These are phyloP conservation scores for Anomalospiza imberbis DNA, from an alignment of 2,797 vertebrate species.

Conservation along the genomic window DNA sequence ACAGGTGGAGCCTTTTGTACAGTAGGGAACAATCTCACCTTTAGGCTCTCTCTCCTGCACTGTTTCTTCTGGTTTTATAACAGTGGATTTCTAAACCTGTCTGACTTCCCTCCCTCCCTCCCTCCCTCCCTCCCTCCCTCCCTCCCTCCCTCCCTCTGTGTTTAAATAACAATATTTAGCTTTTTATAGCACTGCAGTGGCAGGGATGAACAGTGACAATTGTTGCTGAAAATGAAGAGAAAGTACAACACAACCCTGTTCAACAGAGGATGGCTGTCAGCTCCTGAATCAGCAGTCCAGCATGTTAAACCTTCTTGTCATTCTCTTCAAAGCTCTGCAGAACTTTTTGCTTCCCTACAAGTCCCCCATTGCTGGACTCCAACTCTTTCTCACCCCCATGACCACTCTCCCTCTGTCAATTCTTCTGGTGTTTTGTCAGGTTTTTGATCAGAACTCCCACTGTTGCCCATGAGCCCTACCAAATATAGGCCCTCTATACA, in stretches of 20 bases:
- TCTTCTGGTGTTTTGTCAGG: not conserved
- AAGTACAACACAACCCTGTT: accelerated
- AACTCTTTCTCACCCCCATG: not conserved
- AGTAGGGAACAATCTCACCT: not conserved
- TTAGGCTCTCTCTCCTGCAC: not conserved
- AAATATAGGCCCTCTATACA: not conserved
- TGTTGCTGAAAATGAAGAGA: not conserved
- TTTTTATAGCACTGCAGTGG: conserved; percentile 14
- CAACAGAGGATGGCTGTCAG: not conserved
- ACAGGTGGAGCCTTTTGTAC: not conserved
- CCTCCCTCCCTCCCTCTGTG: not conserved
- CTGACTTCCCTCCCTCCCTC: not conserved
- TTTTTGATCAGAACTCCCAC: not conserved
- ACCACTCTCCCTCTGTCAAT: not conserved
- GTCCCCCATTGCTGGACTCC: accelerated
- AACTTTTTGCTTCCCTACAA: not conserved
- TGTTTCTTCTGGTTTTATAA: not conserved
- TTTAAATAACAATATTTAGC: conserved; percentile 21
- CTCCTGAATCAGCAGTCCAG: not conserved
- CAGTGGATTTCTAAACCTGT: not conserved
- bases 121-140: no score
- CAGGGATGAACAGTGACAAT: not conserved
- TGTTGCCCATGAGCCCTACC: not conserved
- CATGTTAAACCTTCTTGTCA: not conserved
- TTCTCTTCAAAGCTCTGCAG: not conserved